These are phyloP conservation scores for Zeugodacus cucurbitae DNA, from an alignment of 1,140 invertebrate species.

Conservation along the genomic window DNA sequence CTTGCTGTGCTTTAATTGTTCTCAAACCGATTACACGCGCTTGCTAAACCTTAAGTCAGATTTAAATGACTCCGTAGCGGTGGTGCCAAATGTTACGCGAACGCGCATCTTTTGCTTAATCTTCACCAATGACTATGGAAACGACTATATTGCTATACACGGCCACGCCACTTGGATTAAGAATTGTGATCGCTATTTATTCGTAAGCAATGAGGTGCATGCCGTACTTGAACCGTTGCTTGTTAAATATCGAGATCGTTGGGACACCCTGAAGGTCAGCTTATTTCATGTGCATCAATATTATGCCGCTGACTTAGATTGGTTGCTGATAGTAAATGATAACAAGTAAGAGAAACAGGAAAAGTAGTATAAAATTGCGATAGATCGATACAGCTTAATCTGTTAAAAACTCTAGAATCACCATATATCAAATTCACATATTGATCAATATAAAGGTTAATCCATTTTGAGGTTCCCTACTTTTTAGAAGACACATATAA, in stretches of 20 bases:
- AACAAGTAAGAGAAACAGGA: constrained; percentile 50
- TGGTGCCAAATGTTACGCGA: neutral
- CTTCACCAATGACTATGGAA: constrained; percentile 29
- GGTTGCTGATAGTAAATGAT: constrained; percentile 54
- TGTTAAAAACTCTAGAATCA: too few relatives aligned
- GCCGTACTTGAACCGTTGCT: constrained; percentile 50
- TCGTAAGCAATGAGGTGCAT: constrained; percentile 53
- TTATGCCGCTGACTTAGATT: constrained; percentile 50
- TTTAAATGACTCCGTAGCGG: neutral
- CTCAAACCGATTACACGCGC: neutral
- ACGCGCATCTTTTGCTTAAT: constrained; percentile 4
- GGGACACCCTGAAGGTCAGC: constrained; percentile 49
- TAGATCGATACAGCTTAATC: too few relatives aligned
- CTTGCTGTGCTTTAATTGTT: neutral
- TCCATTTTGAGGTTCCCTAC: too few relatives aligned
- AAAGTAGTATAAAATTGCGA: too few relatives aligned
- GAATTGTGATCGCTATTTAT: constrained; percentile 52
- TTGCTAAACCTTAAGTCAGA: neutral
- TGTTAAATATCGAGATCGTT: constrained; percentile 46
- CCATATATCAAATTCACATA: too few relatives aligned
- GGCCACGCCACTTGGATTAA: constrained; percentile 50
- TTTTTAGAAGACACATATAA: too few relatives aligned
- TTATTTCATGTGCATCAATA: constrained; percentile 53
- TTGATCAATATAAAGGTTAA: too few relatives aligned
- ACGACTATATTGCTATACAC: constrained; percentile 45